Evolutionary conservation across 1,140 invertebrate species (phyloP), one percentile per base, ranked within the genome.

Genomic region (Steinernema khuongi): DNA sequence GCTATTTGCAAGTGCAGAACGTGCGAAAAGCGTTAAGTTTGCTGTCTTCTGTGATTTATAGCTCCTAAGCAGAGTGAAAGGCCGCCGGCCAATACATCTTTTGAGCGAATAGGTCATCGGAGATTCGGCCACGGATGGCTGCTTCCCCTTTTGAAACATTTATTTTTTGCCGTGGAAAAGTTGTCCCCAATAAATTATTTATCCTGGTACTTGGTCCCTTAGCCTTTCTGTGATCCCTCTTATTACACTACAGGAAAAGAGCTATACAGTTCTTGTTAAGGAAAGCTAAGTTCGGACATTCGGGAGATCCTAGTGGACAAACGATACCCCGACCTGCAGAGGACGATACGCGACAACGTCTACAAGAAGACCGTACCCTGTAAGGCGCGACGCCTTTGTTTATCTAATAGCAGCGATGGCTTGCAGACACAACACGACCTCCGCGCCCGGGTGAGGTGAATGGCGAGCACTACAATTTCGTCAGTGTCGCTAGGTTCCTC

Each of bases 301-400:
- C 68, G 70, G 11, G 76, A 77, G 33, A 75, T 77, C 31, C 74
- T 77, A 1, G 36, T 43, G 1, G 74, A 70, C 22, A 77, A 76
- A 26, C 31, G 31, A n/a, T 67, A 74, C 41, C 66, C 41, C 32
- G 76, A 90, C 76, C 86, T 90, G 31, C 90, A 91, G 81, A 89
- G 89, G 77, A 90, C 89, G 0, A 91, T 91, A 72, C 83, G 90
- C 72, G 90, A 91, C 79, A 91, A 91, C 83, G 83, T 91, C 28
- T 91, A 91, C 83, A 85, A 89, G 75, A 85, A 90, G 72, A 91
- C 90, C 28, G 90, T 91, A 18, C 90, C 90, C 71, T 89, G 88
- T 88, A 85, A 86, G 87, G 87, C 69, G 4, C 60, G 28, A 75
- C 1, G 33, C 4, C 22, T 1, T 19, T 28, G 74, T 72, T 75